phyloP scores from a whole-genome alignment of 2,888 invertebrate genomes.

The Hypsopygia costalis region DNA sequence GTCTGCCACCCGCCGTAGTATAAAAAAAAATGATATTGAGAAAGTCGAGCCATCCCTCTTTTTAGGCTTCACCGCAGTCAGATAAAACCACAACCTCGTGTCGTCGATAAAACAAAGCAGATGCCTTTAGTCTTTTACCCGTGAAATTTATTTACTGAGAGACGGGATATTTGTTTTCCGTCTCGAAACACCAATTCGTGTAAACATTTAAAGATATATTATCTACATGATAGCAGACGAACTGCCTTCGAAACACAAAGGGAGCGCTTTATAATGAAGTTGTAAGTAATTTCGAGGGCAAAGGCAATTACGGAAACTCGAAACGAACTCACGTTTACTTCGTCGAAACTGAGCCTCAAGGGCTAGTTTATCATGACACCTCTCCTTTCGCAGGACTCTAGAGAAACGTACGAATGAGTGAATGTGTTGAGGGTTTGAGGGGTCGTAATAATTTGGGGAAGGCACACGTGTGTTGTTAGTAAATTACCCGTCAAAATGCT shows the following conservation, averaged over 20 bases:
- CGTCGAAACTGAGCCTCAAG: conserved; percentile 21
- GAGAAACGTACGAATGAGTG: conserved; percentile 8
- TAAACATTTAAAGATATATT: not conserved
- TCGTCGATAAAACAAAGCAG: too few species aligned
- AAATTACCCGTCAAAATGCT: conserved; percentile 68
- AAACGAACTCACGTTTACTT: conserved; percentile 27
- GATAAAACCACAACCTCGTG: too few species aligned
- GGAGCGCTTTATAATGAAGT: conserved; percentile 12
- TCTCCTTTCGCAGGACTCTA: not conserved
- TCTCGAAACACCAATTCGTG: not conserved
- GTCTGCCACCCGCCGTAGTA: too few species aligned
- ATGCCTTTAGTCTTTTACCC: too few species aligned
- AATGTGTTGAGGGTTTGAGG: conserved; percentile 12
- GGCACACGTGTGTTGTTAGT: conserved; percentile 43
- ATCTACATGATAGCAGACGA: not conserved
- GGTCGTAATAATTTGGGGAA: conserved; percentile 40
- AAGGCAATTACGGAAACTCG: conserved; percentile 23
- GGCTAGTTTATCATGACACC: conserved; percentile 18
- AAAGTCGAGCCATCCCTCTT: too few species aligned
- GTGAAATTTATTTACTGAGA: too few species aligned
- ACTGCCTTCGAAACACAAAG: not conserved
- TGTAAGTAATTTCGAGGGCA: conserved; percentile 14
- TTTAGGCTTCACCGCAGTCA: too few species aligned
- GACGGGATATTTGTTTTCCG: too few species aligned
- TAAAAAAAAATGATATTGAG: too few species aligned